Conservation (phyloP, 2,888 invertebrate genomes). For the Noctua fimbriata region DNA sequence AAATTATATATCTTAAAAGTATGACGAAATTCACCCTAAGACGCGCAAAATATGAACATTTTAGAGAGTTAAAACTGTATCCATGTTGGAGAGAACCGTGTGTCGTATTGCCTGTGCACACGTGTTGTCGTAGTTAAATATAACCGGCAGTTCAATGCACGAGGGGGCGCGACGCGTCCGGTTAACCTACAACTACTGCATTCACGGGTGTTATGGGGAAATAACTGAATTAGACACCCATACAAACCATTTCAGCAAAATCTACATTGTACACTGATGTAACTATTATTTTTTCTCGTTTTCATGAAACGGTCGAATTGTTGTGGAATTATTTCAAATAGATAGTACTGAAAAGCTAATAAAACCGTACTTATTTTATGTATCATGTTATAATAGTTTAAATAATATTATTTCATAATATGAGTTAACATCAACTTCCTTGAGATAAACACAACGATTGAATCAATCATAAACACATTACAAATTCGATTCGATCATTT, state of each 20-base stretch:
- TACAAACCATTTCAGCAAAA: constrained; percentile 20
- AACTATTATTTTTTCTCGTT: background rate
- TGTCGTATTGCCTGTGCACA: constrained; percentile 81
- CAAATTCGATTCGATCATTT: constrained; percentile 65
- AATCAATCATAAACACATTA: constrained; percentile 72
- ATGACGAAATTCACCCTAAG: background rate
- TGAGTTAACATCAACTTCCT: constrained; percentile 66
- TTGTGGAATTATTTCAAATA: background rate
- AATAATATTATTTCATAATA: constrained; percentile 58
- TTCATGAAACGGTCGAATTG: background rate
- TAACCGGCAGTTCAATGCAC: constrained; percentile 88
- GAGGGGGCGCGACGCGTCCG: constrained; percentile 82
- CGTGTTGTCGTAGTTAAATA: constrained; percentile 89
- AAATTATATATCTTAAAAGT: background rate
- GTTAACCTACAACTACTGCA: constrained; percentile 83
- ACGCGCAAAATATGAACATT: constrained; percentile 67
- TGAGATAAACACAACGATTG: constrained; percentile 72
- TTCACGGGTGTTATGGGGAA: constrained; percentile 61
- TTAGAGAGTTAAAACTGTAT: constrained; percentile 75
- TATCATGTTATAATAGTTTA: constrained; percentile 34
- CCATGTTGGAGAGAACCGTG: constrained; percentile 80
- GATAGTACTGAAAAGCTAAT: background rate
- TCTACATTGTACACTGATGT: background rate
- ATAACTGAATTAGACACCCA: constrained; percentile 43
- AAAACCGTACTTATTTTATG: background rate